Evolutionary conservation across 1,140 invertebrate species (phyloP).

Genomic region (Micrasema longulum): DNA sequence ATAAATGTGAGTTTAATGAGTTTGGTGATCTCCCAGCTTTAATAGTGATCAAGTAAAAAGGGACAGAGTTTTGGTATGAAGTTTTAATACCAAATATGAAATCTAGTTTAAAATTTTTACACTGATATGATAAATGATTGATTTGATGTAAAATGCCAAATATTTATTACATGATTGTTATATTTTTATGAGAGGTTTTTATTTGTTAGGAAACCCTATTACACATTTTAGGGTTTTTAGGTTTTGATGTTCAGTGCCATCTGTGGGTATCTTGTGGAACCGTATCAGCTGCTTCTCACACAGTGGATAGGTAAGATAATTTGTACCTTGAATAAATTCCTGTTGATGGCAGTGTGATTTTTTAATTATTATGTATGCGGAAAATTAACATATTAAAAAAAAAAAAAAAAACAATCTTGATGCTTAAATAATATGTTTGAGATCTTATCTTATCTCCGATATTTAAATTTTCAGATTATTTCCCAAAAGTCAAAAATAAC

Average conservation of each 20-base stretch:
- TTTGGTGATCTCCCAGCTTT: slow-evolving; percentile 55
- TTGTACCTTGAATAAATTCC: too few relatives aligned
- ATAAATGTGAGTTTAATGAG: slow-evolving; percentile 44
- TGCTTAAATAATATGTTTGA: too few relatives aligned
- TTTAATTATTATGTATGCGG: too few relatives aligned
- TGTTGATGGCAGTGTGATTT: too few relatives aligned
- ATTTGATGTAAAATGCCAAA: slow-evolving; percentile 55
- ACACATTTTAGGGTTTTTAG: slow-evolving; percentile 14
- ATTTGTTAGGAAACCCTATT: slow-evolving; percentile 37
- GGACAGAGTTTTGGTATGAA: slow-evolving; percentile 46
- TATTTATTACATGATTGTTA: slow-evolving; percentile 56
- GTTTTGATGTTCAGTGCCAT: slow-evolving; percentile 22
- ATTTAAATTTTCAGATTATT: too few relatives aligned
- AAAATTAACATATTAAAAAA: too few relatives aligned
- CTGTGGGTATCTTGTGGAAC: slow-evolving; percentile 21
- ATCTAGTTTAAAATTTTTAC: slow-evolving; percentile 52
- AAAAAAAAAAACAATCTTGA: too few relatives aligned
- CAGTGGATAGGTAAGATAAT: too few relatives aligned
- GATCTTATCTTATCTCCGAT: too few relatives aligned
- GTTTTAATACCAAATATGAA: slow-evolving; percentile 52
- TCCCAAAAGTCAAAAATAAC: too few relatives aligned
- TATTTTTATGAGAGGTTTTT: slow-evolving; percentile 52
- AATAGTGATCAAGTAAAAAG: slow-evolving; percentile 52
- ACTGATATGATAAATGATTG: slow-evolving; percentile 49
- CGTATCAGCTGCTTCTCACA: too few relatives aligned